Percentiles rank a stretch among this genome's conserved stretches.
Conservation (phyloP, 2,888 invertebrate genomes). For the Protonemura montana region DNA sequence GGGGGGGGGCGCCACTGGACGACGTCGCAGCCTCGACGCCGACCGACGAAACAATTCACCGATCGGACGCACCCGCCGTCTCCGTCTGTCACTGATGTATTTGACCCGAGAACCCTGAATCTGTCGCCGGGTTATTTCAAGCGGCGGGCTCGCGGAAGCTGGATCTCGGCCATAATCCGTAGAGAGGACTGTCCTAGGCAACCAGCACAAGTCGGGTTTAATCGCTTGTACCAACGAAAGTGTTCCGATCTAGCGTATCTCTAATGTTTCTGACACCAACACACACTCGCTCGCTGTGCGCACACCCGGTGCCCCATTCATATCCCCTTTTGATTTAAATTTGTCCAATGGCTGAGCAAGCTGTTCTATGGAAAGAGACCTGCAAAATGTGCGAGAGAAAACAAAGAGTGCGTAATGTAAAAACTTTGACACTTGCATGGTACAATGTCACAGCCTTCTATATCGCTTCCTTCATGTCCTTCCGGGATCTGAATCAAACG, state of each 20-base stretch:
- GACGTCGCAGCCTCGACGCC: neutral
- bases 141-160: constrained; percentile 3
- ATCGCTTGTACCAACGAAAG: neutral
- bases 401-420: neutral
- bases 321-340: neutral
- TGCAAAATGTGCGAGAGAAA: neutral
- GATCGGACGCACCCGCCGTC: neutral
- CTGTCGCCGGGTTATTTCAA: constrained; percentile 24
- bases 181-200: neutral
- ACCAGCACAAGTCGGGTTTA: neutral
- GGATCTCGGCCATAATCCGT: constrained; percentile 3
- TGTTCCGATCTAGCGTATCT: neutral
- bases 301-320: neutral
- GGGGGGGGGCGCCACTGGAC: neutral
- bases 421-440: neutral
- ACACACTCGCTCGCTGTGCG: neutral
- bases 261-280: neutral
- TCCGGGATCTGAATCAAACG: neutral
- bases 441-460: neutral
- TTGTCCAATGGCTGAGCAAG: neutral
- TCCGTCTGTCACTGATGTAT: constrained; percentile 3
- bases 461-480: neutral
- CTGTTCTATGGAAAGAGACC: neutral
- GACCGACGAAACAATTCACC: neutral
- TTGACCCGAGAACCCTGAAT: constrained; percentile 27